phyloP scores from a whole-genome alignment of 1,140 invertebrate species.

The Eurytemora carolleeae region DNA sequence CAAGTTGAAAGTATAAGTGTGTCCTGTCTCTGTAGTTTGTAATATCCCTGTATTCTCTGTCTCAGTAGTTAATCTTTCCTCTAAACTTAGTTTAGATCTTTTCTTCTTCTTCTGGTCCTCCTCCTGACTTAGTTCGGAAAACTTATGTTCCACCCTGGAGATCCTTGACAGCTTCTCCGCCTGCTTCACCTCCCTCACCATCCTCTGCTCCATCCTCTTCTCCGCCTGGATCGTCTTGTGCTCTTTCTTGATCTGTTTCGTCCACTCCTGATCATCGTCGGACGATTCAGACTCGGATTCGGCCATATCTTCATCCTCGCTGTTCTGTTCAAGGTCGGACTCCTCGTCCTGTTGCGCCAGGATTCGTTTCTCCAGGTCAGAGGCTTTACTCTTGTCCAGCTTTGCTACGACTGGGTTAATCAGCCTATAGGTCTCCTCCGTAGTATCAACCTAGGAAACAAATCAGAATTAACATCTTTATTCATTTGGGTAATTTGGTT shows the following conservation, averaged over 20 bases:
- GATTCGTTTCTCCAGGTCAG: constrained; percentile 23
- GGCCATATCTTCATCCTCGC: background rate
- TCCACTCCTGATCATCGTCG: background rate
- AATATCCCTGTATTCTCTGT: background rate
- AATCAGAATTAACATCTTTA: too few relatives aligned
- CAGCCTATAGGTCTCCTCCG: constrained; percentile 27
- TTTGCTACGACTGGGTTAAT: constrained; percentile 75
- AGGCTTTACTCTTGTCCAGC: constrained; percentile 43
- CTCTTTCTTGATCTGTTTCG: background rate
- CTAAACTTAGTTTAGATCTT: background rate
- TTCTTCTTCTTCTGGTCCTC: background rate
- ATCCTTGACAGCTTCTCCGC: background rate
- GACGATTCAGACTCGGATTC: background rate
- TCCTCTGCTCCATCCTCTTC: background rate
- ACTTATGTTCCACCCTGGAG: background rate
- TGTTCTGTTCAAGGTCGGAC: background rate
- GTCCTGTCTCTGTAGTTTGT: background rate
- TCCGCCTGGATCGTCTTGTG: background rate
- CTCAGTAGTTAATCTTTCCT: background rate
- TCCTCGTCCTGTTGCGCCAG: background rate
- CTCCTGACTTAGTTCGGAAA: background rate
- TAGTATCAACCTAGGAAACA: constrained; percentile 8
- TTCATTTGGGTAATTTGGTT: too few relatives aligned
- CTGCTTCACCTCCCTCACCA: background rate
- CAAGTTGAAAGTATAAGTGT: background rate